These are phyloP conservation scores for Chelon auratus DNA, from an alignment of 2,797 vertebrate genomes.

Conservation along the genomic window DNA sequence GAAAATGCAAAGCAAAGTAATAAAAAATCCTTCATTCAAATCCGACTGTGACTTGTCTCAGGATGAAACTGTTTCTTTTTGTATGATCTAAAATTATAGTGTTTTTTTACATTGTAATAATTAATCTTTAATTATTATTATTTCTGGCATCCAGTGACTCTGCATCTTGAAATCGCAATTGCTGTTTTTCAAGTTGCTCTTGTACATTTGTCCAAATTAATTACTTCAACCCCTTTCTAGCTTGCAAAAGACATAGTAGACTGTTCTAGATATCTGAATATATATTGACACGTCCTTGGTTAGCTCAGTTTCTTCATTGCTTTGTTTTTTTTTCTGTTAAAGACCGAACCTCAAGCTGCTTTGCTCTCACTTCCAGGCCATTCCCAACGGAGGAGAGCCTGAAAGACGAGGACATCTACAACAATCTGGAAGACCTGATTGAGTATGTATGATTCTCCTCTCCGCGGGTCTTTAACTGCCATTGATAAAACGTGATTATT, in stretches of 20 bases:
- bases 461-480: slow-evolving; percentile 38
- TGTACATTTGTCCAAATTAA: not conserved
- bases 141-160: no score
- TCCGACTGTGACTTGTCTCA: not conserved
- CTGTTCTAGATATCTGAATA: not conserved
- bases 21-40: not conserved
- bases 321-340: slow-evolving; percentile 6
- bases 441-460: slow-evolving; percentile 87
- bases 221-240: not conserved
- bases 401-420: slow-evolving; percentile 93
- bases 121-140: no score
- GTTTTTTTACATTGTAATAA: not conserved
- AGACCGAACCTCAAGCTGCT: slow-evolving; percentile 27
- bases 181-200: not conserved
- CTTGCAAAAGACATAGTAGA: not conserved
- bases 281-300: slow-evolving; percentile 4
- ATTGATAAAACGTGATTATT: slow-evolving; percentile 60
- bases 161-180: not conserved
- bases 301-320: not conserved
- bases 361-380: slow-evolving; percentile 80
- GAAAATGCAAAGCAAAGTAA: not conserved
- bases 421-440: slow-evolving; percentile 92
- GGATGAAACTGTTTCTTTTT: no score
- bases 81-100: no score
- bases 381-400: slow-evolving; percentile 92